Evolutionary conservation across 2,113 vertebrate species (phyloP).

Genomic region (Turdus rufiventris): DNA sequence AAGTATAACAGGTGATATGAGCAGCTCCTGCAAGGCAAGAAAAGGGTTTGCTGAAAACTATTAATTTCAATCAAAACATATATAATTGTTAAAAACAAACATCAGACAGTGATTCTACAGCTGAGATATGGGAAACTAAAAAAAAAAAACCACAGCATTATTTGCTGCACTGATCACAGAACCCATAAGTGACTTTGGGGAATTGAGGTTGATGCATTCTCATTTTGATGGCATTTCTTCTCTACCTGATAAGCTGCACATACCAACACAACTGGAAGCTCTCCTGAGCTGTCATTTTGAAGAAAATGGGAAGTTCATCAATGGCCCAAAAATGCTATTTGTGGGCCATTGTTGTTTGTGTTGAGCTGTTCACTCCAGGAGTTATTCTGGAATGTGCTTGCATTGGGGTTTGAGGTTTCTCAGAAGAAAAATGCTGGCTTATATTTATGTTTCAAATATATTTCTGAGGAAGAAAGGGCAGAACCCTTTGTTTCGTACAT

Average conservation of each 20-base stretch:
- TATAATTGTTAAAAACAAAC: not conserved
- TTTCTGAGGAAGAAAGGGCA: not conserved
- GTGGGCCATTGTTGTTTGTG: not conserved
- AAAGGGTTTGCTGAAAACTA: not conserved
- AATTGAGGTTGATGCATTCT: not conserved
- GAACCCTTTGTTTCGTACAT: not conserved
- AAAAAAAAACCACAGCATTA: fast-evolving
- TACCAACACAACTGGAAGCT: not conserved
- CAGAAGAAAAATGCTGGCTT: not conserved
- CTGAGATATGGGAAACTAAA: not conserved
- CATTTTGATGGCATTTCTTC: not conserved
- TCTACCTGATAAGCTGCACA: not conserved
- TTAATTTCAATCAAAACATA: not conserved
- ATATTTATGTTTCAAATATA: not conserved
- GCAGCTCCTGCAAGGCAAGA: not conserved
- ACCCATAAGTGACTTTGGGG: not conserved
- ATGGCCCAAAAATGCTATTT: constrained; percentile 20
- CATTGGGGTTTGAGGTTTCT: constrained; percentile 15
- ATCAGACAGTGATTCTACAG: too few relatives aligned
- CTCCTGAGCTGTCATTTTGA: constrained; percentile 18
- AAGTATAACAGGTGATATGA: not conserved
- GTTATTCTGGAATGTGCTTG: constrained; percentile 14
- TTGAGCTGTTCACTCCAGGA: not conserved
- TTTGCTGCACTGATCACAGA: not conserved
- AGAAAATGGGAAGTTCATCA: constrained; percentile 1